phyloP scores from a whole-genome alignment of 2,797 vertebrate genomes.

The Mormyrus hasselquistii region DNA sequence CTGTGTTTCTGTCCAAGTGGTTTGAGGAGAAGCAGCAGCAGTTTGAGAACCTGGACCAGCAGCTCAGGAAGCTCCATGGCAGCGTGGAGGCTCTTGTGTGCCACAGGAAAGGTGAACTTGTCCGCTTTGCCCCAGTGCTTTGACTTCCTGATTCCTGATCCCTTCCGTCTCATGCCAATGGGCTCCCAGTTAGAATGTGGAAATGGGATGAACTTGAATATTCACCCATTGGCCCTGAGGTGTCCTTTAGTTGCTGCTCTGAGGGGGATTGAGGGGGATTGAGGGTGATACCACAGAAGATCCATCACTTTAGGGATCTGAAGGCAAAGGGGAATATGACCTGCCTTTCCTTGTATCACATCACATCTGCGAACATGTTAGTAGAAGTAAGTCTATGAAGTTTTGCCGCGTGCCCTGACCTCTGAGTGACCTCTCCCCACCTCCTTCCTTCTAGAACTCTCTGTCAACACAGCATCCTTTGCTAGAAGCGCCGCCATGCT shows the following conservation, averaged over 20 bases:
- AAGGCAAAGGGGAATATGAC: background rate
- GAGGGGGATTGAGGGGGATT: background rate
- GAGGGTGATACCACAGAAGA: background rate
- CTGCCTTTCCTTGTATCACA: background rate
- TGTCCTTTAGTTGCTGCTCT: background rate
- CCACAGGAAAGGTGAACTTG: slow-evolving; percentile 81
- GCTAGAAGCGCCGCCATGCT: slow-evolving; percentile 97
- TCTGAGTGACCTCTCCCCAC: background rate
- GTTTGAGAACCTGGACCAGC: slow-evolving; percentile 93
- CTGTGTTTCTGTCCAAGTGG: slow-evolving; percentile 65
- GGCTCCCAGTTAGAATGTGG: background rate
- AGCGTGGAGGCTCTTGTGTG: slow-evolving; percentile 89
- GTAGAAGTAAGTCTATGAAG: background rate
- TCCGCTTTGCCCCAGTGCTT: background rate
- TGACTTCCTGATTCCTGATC: background rate
- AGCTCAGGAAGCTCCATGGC: slow-evolving; percentile 86
- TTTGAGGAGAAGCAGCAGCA: slow-evolving; percentile 98
- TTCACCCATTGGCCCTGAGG: background rate
- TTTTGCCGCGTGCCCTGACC: background rate
- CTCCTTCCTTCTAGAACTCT: slow-evolving; percentile 72
- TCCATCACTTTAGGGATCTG: background rate
- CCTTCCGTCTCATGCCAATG: background rate
- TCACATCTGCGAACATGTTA: background rate
- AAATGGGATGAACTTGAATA: background rate
- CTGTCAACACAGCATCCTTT: slow-evolving; percentile 85